Evolutionary conservation across 2,113 vertebrate species (phyloP).

Genomic region (Echinops telfairi): DNA sequence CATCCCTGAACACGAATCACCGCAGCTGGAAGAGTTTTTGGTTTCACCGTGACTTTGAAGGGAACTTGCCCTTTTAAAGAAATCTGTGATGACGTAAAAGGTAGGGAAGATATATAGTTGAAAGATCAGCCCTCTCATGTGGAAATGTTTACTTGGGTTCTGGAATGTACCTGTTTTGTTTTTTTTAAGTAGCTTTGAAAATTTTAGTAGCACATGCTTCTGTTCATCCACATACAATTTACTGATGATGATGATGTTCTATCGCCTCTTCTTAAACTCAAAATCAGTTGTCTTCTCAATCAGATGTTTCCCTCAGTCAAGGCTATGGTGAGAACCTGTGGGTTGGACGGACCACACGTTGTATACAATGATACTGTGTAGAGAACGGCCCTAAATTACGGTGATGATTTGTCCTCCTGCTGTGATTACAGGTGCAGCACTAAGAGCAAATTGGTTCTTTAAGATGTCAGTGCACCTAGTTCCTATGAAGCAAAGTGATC

Average conservation of each 20-base stretch:
- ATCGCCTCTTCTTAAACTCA: background rate
- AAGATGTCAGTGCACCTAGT: background rate
- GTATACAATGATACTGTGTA: background rate
- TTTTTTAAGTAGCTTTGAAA: conserved; percentile 54
- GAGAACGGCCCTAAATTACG: background rate
- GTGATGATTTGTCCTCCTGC: background rate
- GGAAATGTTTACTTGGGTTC: conserved; percentile 66
- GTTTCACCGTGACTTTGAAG: conserved; percentile 70
- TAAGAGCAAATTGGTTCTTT: background rate
- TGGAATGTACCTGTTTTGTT: conserved; percentile 74
- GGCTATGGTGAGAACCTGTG: background rate
- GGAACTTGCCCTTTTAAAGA: conserved; percentile 76
- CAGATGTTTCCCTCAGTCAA: background rate
- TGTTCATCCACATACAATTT: background rate
- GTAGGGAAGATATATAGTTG: conserved; percentile 67
- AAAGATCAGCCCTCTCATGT: conserved; percentile 50
- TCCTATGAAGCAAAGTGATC: background rate
- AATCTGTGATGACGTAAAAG: conserved; percentile 63
- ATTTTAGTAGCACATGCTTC: conserved; percentile 74
- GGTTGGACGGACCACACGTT: background rate
- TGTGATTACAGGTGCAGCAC: background rate
- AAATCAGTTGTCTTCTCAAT: background rate
- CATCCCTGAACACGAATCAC: conserved; percentile 24
- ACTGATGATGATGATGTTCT: background rate
- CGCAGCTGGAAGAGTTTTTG: conserved; percentile 68